phyloP scores from a whole-genome alignment of 1,140 invertebrate genomes.

The Andricus grossulariae region DNA sequence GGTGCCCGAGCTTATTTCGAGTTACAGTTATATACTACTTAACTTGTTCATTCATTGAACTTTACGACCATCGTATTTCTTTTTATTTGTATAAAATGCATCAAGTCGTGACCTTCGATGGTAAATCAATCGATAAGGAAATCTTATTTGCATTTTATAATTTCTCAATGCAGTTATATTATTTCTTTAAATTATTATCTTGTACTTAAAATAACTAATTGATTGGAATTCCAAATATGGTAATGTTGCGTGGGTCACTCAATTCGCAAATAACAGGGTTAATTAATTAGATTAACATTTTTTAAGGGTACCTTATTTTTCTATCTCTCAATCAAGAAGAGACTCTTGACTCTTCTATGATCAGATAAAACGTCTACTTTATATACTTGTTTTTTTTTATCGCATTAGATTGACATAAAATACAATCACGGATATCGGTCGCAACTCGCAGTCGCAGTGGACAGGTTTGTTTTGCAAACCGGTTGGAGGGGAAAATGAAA shows the following conservation, averaged over 20 bases:
- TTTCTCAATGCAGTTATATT: too few relatives aligned
- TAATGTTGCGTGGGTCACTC: too few relatives aligned
- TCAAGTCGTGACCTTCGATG: neutral
- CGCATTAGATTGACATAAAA: slow-evolving; percentile 32
- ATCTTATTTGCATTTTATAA: too few relatives aligned
- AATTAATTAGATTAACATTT: neutral
- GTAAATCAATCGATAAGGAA: neutral
- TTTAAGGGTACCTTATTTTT: neutral
- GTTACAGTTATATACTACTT: neutral
- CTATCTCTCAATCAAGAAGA: neutral
- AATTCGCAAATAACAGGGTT: too few relatives aligned
- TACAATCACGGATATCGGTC: slow-evolving; percentile 38
- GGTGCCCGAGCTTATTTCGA: neutral
- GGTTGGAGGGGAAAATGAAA: slow-evolving; percentile 12
- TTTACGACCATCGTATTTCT: neutral
- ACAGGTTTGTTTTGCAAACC: neutral
- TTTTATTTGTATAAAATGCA: slow-evolving; percentile 4
- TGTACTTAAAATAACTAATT: too few relatives aligned
- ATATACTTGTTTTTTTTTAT: neutral
- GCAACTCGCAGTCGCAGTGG: slow-evolving; percentile 20
- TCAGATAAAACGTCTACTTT: neutral
- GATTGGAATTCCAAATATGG: too few relatives aligned
- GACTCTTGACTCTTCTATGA: neutral
- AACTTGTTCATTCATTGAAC: neutral
- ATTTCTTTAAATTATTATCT: too few relatives aligned